phyloP scores from a whole-genome alignment of 2,113 vertebrate genomes.

The Miniopterus natalensis region DNA sequence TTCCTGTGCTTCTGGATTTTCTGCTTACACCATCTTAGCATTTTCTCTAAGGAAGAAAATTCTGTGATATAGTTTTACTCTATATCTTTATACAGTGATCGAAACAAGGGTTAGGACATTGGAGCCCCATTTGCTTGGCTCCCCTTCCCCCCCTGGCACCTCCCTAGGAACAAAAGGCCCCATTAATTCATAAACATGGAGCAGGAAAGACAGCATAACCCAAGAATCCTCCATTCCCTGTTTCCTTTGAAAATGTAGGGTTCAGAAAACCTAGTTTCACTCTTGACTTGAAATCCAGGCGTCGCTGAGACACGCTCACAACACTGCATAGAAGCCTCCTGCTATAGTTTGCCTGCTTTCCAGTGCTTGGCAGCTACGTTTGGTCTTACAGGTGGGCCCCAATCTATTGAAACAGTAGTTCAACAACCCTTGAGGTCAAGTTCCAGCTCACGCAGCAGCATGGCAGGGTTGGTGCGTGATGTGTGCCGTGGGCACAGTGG shows the following conservation, averaged over 20 bases:
- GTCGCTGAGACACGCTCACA: not conserved
- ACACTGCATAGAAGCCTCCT: not conserved
- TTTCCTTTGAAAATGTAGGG: not conserved
- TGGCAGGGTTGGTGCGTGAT: not conserved
- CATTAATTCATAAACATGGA: not conserved
- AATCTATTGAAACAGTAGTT: not conserved
- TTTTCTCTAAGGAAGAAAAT: not conserved
- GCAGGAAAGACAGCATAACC: not conserved
- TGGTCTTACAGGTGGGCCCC: not conserved
- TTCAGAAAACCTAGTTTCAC: not conserved
- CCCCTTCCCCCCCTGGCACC: not conserved
- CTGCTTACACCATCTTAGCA: not conserved
- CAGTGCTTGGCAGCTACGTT: not conserved
- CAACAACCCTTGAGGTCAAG: not conserved
- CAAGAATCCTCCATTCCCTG: not conserved
- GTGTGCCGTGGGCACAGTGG: not conserved
- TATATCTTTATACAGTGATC: not conserved
- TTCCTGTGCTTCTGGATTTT: slow-evolving; percentile 39
- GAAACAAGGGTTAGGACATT: not conserved
- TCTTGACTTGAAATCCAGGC: not conserved
- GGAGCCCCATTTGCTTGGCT: not conserved
- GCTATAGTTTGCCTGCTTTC: not conserved
- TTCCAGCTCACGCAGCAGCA: not conserved
- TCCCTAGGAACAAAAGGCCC: not conserved
- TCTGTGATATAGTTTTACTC: not conserved